Evolutionary conservation across 2,113 vertebrate species (phyloP), one percentile per base, ranked within the genome.

Genomic region (Pangasianodon gigas): DNA sequence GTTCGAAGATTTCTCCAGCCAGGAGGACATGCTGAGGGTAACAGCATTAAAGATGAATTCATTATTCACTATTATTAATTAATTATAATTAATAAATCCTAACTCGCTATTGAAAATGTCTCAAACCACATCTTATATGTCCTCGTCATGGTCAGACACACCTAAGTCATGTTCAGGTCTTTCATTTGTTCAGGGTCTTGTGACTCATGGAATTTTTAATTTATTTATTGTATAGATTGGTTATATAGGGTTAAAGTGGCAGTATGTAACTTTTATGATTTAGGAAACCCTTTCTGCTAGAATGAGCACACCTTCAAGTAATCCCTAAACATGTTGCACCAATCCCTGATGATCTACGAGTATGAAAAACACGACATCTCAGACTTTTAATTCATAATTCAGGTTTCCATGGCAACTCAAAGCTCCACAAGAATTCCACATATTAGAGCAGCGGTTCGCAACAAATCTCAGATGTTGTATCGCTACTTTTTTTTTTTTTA

Each of bases 21-120:
- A 98, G 91, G 98, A 99, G 92, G 97, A 98, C 91, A 96, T 95
- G 9, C 95, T 99, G 85, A 97, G 95, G 97, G 98, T 99, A 69
- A 81, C 26, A 2, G 16, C 46, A 0, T 80, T 29, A 14, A 13
- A 51, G 4, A 81, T n/a, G 0, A 32, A 54, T 9, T 9, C 1
- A 19, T 51, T 48, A 26, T 48, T 48, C 9, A 21, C 21, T 6
- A 26, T 80, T 51, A 48, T 44, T 46, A 11, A 46, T 44, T 9
- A 0, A 41, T 19, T 41, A 6, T 37, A 7, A 71, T 41, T 18
- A 37, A 41, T 9, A 7, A 8, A 44, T 41, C 37, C 32, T 71
- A 37, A 71, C 16, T 71, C 1, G 2, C 29, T 67, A 8, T 67
- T 4, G 26, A 67, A 67, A 62, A 26, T 62, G 24, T 11, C 26